phyloP scores from a whole-genome alignment of 1,140 invertebrate species.

The Berghia stephanieae region DNA sequence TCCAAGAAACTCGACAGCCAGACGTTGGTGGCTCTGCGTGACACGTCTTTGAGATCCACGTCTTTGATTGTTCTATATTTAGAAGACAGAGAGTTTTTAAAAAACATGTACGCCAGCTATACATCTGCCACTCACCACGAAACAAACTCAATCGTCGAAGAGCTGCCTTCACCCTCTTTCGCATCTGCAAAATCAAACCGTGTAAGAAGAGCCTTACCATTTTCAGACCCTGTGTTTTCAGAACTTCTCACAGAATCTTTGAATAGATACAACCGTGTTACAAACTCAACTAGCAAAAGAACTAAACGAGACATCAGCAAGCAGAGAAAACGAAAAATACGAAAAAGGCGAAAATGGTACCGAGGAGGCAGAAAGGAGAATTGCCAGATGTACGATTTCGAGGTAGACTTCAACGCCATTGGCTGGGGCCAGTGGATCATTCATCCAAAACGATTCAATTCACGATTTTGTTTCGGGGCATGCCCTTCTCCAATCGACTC shows the following conservation, averaged over 20 bases:
- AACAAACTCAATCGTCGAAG: no score
- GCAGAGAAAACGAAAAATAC: not conserved
- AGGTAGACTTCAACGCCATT: slow-evolving; percentile 93
- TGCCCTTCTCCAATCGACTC: slow-evolving; percentile 72
- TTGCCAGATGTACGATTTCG: slow-evolving; percentile 70
- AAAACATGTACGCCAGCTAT: slow-evolving; percentile 45
- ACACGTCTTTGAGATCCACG: slow-evolving; percentile 10
- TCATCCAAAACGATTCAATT: slow-evolving; percentile 94
- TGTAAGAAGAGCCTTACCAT: not conserved
- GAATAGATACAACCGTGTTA: no score
- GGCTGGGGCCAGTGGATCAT: slow-evolving; percentile 99
- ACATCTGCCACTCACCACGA: no score
- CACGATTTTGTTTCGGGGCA: slow-evolving; percentile 91
- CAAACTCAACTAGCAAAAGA: no score
- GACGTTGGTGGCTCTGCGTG: slow-evolving; percentile 7
- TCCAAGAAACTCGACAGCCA: slow-evolving; percentile 23
- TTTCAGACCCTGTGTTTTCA: not conserved
- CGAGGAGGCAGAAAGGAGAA: slow-evolving; percentile 31
- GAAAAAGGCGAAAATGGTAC: slow-evolving; percentile 30
- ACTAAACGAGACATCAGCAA: slow-evolving; percentile 22
- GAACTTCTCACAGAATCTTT: no score
- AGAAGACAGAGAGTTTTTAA: slow-evolving; percentile 46
- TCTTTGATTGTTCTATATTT: slow-evolving; percentile 52
- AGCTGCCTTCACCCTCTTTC: not conserved
- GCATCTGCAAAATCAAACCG: not conserved